Base-by-base conservation (phyloP, 2,113 vertebrate species). In the Boleophthalmus pectinirostris region DNA sequence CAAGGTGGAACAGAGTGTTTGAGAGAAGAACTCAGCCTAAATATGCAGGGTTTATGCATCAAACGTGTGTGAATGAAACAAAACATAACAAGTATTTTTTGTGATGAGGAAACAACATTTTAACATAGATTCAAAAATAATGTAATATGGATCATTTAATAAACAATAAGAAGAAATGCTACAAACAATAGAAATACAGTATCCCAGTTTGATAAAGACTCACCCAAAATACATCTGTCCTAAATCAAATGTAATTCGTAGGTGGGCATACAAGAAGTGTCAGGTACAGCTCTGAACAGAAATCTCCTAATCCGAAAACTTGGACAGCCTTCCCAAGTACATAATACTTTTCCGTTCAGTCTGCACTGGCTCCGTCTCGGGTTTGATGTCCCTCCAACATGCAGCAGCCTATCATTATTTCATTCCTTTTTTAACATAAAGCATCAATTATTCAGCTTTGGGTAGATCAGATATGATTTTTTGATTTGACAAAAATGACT, bases 301-400 rank as follows among this genome's bases (percentile, higher is more conserved):
- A 90, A 84, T 81, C 75, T 85, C 74, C 73, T 83, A 85, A 90
- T 85, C 86, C 84, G 61, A 66, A 24, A 70, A 87, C 78, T 87
- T 82, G 81, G 84, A 75, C 86, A 83, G 79, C 68, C 63, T 29
- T 84, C 79, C 86, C 79, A 85, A 86, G 87, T 82, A 85, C 80
- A 86, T 79, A 78, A 72, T 77, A 73, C 75, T 63, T 77, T 74
- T 85, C 79, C 72, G 72, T 81, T 83, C 70, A 64, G 81, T 78
- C 85, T 88, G 84, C 83, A 83, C 56, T 86, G 81, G 79, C 77
- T 87, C 85, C 72, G 68, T 68, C 70, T 75, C 73, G 70, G 77
- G 83, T 91, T 91, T 89, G 86, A 90, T 89, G 87, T 89, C 88
- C 75, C 85, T 88, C 83, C 87, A 86, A 84, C 86, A 88, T 88